These are phyloP conservation scores for Hyperoplus lanceolatus DNA, from an alignment of 2,797 vertebrate species.

Conservation along the genomic window DNA sequence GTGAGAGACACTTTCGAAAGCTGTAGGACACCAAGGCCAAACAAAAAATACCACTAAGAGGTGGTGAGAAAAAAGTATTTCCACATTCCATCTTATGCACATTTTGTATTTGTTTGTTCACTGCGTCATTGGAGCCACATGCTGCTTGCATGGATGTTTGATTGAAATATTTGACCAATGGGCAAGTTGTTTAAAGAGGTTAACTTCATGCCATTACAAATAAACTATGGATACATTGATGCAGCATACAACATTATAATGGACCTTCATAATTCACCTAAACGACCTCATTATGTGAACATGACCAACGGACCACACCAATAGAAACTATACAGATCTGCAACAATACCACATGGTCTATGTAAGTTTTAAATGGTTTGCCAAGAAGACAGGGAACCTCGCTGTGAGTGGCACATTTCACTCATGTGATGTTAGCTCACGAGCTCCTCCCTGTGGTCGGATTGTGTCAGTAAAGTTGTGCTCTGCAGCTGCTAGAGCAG, in stretches of 20 bases:
- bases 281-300: not conserved
- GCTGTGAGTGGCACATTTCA: not conserved
- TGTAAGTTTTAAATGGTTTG: not conserved
- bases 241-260: not conserved
- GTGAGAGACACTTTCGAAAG: not conserved
- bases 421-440: not conserved
- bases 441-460: conserved; percentile 65
- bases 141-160: not conserved
- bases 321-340: not conserved
- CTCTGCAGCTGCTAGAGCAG: not conserved
- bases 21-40: not conserved
- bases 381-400: not conserved
- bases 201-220: not conserved
- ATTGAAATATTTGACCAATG: not conserved
- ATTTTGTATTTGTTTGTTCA: not conserved
- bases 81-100: not conserved
- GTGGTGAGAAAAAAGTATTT: not conserved
- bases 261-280: not conserved
- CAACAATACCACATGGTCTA: not conserved
- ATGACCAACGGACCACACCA: not conserved
- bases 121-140: not conserved
- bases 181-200: not conserved
- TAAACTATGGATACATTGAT: not conserved
- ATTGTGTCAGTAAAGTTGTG: not conserved
- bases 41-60: not conserved